phyloP scores from a whole-genome alignment of 2,797 vertebrate genomes.

The Poeciliopsis infans region DNA sequence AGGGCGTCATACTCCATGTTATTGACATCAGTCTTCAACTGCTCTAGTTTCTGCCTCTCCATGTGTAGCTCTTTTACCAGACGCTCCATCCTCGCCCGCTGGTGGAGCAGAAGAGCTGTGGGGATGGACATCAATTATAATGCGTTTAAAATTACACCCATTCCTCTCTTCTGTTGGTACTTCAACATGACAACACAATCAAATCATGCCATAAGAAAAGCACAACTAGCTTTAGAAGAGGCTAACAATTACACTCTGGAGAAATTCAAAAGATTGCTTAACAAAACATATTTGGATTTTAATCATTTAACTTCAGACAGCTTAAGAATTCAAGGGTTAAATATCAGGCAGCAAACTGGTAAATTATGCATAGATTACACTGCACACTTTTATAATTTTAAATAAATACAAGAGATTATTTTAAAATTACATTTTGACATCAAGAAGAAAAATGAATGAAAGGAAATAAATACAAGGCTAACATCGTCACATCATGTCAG shows the following conservation, averaged over 20 bases:
- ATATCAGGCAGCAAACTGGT: background rate
- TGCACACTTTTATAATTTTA: background rate
- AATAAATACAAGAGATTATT: background rate
- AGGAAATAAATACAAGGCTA: background rate
- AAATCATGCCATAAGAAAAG: background rate
- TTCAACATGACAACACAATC: background rate
- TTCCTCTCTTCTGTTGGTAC: background rate
- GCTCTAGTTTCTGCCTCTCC: slow-evolving; percentile 93
- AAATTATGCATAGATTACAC: background rate
- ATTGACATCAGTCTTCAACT: slow-evolving; percentile 93
- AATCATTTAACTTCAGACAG: background rate
- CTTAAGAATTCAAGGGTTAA: background rate
- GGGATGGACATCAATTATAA: slow-evolving; percentile 7
- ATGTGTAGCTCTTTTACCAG: slow-evolving; percentile 91
- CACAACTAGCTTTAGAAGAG: background rate
- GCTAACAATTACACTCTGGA: background rate
- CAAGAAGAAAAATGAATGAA: background rate
- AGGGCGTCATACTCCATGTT: slow-evolving; percentile 96
- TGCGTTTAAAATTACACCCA: too few relatives aligned
- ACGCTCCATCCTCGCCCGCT: slow-evolving; percentile 97
- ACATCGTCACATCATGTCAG: background rate
- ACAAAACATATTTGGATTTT: background rate
- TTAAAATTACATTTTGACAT: background rate
- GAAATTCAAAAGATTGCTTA: background rate
- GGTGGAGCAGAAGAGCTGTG: slow-evolving; percentile 96